phyloP scores from a whole-genome alignment of 2,797 vertebrate genomes.

The Rhinogobio ventralis region DNA sequence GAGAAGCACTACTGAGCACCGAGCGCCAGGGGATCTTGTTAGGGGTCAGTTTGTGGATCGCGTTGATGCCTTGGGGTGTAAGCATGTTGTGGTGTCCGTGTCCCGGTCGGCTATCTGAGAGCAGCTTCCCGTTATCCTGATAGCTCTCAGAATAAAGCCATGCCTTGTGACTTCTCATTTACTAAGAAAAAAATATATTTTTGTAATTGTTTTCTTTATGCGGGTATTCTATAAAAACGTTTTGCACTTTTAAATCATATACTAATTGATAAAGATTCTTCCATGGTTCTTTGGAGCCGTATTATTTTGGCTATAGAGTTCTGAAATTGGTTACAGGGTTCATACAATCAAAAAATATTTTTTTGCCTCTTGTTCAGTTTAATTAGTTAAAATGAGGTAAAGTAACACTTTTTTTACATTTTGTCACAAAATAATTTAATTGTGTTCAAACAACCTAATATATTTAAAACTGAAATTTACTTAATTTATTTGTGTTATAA shows the following conservation, averaged over 20 bases:
- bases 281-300: background rate
- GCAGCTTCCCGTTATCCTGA: conserved; percentile 33
- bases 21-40: conserved; percentile 60
- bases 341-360: too few relatives aligned
- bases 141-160: conserved; percentile 22
- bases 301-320: background rate
- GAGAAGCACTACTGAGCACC: conserved; percentile 33
- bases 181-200: background rate
- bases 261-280: background rate
- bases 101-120: conserved; percentile 10
- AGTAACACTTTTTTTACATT: too few relatives aligned
- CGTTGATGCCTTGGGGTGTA: conserved; percentile 48
- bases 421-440: too few relatives aligned
- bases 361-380: too few relatives aligned
- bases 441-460: too few relatives aligned
- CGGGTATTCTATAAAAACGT: background rate
- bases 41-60: conserved; percentile 44
- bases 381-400: too few relatives aligned
- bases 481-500: too few relatives aligned
- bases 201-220: background rate
- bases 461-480: too few relatives aligned
- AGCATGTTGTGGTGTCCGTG: background rate
- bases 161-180: conserved; percentile 8
- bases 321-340: background rate
- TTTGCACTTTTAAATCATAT: background rate